Conservation (phyloP, 2,888 invertebrate species). For the Bibio marci region DNA sequence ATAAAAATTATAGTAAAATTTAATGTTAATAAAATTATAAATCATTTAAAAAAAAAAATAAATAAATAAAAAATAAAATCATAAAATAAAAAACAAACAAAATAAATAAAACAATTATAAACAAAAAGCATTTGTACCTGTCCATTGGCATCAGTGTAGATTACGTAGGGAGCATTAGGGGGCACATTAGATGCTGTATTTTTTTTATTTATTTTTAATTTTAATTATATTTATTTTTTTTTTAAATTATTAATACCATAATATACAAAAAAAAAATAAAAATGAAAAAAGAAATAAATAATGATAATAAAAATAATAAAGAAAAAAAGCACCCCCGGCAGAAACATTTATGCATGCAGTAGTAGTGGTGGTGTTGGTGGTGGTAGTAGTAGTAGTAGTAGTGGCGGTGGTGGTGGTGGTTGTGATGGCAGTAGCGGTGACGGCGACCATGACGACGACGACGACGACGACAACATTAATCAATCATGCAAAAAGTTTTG, state of each 20-base stretch:
- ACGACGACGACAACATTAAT: too few relatives aligned
- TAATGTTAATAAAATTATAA: not conserved
- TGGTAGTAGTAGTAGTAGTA: too few relatives aligned
- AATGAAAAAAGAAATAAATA: too few relatives aligned
- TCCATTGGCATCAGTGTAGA: slow-evolving; percentile 91
- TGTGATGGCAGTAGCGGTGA: too few relatives aligned
- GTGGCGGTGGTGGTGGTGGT: too few relatives aligned
- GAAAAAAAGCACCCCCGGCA: slow-evolving; percentile 1
- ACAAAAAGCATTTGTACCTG: slow-evolving; percentile 51
- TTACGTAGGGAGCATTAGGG: slow-evolving; percentile 82
- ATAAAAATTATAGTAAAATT: too few relatives aligned
- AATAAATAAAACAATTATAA: not conserved
- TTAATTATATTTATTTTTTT: not conserved
- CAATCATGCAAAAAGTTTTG: too few relatives aligned
- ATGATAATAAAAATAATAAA: too few relatives aligned
- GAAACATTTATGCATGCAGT: slow-evolving; percentile 5
- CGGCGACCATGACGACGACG: slow-evolving; percentile 1
- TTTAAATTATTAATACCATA: slow-evolving; percentile 1
- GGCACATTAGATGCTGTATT: slow-evolving; percentile 44
- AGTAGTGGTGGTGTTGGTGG: too few relatives aligned
- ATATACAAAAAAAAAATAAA: not conserved
- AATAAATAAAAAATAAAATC: not conserved
- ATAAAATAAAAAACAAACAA: not conserved
- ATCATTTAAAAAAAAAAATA: not conserved
- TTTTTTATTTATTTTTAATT: too few relatives aligned